phyloP scores from a whole-genome alignment of 2,888 invertebrate species.

The Clunio marinus region DNA sequence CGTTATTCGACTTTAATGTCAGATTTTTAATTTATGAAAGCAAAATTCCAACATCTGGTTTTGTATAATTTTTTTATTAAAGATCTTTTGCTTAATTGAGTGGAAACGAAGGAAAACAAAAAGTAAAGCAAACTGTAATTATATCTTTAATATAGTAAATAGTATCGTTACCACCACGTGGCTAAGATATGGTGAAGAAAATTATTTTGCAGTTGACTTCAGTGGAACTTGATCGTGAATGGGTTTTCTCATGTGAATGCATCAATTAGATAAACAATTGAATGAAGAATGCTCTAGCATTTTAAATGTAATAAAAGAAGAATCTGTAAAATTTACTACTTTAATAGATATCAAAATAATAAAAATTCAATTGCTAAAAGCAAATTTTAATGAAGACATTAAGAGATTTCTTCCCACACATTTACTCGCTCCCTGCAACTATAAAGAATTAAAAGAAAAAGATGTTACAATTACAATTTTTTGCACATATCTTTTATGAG shows the following conservation, averaged over 20 bases:
- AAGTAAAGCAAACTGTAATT: constrained; percentile 1
- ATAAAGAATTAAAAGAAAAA: constrained; percentile 13
- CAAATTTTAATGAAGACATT: too few species aligned
- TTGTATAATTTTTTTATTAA: background rate
- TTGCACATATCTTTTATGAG: constrained; percentile 37
- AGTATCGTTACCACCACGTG: background rate
- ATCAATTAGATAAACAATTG: too few species aligned
- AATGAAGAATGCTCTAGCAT: too few species aligned
- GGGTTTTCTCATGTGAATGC: too few species aligned
- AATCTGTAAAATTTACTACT: too few species aligned
- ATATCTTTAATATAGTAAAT: background rate
- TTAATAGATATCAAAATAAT: too few species aligned
- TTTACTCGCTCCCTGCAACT: constrained; percentile 10
- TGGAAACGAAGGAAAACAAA: background rate
- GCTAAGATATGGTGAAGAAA: background rate
- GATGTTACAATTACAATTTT: constrained; percentile 36
- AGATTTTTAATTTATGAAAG: constrained; percentile 34
- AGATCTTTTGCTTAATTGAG: constrained; percentile 13
- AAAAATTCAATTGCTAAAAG: too few species aligned
- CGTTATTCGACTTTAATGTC: constrained; percentile 27
- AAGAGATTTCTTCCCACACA: background rate
- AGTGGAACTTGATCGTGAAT: too few species aligned
- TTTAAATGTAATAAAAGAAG: too few species aligned
- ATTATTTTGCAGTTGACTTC: background rate
- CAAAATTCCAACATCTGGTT: constrained; percentile 31